Conservation (phyloP, 2,113 vertebrate species). For the Heliornis fulica region DNA sequence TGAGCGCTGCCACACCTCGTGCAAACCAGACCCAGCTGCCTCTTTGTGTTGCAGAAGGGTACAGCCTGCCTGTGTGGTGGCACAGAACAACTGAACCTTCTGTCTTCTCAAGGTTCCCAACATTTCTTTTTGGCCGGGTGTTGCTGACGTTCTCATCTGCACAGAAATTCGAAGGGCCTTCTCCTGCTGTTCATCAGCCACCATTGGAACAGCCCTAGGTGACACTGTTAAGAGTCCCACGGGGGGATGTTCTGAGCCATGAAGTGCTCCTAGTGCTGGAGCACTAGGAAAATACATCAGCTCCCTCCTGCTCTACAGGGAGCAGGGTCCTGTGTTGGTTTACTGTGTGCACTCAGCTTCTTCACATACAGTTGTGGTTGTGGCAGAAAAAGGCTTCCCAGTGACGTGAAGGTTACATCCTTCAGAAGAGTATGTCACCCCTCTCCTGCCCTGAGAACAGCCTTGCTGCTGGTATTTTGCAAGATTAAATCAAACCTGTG, state of each 20-base stretch:
- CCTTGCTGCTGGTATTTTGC: not conserved
- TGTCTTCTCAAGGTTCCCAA: not conserved
- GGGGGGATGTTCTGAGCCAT: not conserved
- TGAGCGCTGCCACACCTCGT: not conserved
- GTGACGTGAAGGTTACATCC: not conserved
- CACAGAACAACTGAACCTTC: not conserved
- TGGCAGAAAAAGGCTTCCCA: not conserved
- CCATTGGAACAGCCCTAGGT: not conserved
- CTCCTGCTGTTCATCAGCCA: not conserved
- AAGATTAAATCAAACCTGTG: not conserved
- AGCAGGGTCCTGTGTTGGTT: not conserved
- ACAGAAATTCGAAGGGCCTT: not conserved
- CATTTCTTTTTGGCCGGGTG: too few species aligned
- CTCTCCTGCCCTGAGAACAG: not conserved
- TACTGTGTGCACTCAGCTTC: not conserved
- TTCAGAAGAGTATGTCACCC: not conserved
- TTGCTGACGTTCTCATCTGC: fast-evolving
- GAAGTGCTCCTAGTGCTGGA: not conserved
- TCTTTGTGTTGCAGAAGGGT: not conserved
- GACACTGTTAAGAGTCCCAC: not conserved
- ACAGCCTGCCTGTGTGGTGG: fast-evolving
- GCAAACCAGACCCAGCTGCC: not conserved
- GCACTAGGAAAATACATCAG: not conserved
- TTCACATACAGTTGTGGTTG: not conserved
- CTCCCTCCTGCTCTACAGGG: not conserved